Base-by-base conservation (phyloP, 2,113 vertebrate genomes). In the Barnardius zonarius region DNA sequence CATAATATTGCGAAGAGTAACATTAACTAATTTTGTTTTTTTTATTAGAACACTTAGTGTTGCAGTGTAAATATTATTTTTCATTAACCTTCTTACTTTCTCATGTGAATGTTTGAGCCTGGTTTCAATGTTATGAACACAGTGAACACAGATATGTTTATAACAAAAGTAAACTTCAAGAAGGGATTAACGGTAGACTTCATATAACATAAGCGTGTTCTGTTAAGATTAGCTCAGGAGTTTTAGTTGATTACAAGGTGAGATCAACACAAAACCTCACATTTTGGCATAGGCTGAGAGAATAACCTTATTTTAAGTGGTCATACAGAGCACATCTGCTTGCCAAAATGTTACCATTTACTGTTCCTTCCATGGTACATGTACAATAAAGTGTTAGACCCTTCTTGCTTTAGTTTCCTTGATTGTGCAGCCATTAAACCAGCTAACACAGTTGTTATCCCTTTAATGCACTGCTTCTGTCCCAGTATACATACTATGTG, bases 391-490 rank as follows among this genome's bases (percentile, higher is more conserved):
- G 11, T 17, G 3, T 55, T 51, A 31, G 12, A 2, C 5, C 28
- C 2, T 4, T 51, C 73, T 72, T 80, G 7, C 8, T 70, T 68
- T 57, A 13, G 5, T 52, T 91, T 57, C 28, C 49, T 54, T 76
- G 37, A 57, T 39, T 90, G 48, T 20, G 9, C 49, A 83, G 23
- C 12, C 49, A 6, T 52, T 54, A 44, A 87, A 75, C 6, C 44
- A 72, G 28, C 41, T 69, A 69, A 23, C 41, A 43, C 23, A 55
- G 39, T n/a, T 72, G 12, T 35, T 69, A 37, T 76, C 41, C 54
- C 52, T 94, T 81, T 92, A 96, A 88, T 18, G 49, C 31, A 17
- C 7, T 41, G 17, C 49, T 69, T 52, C 73, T 82, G 35, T 90
- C 69, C 52, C 69, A 79, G 52, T 31, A n/a, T 66, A 48, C 10